These are phyloP conservation scores for Silurus asotus DNA, from an alignment of 2,113 vertebrate genomes.

Conservation along the genomic window DNA sequence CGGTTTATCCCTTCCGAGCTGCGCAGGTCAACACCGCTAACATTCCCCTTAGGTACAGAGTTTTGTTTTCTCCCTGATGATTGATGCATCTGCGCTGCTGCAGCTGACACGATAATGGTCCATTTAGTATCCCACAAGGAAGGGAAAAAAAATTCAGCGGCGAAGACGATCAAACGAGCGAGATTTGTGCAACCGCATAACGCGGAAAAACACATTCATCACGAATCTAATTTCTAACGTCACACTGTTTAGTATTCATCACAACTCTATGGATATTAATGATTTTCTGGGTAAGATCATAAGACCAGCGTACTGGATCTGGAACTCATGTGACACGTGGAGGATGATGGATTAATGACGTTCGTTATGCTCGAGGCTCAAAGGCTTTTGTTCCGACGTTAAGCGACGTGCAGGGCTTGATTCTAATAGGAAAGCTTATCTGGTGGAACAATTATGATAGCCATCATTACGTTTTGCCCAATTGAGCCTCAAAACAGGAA, in stretches of 20 bases:
- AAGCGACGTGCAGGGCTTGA: not conserved
- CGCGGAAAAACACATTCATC: not conserved
- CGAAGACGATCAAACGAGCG: not conserved
- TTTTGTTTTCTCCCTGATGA: constrained; percentile 4
- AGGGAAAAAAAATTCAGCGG: not conserved
- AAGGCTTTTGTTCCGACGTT: not conserved
- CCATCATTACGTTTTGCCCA: not conserved
- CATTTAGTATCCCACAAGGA: constrained; percentile 13
- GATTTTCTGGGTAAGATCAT: not conserved
- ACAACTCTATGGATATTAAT: not conserved
- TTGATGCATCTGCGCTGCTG: not conserved
- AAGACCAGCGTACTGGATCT: not conserved
- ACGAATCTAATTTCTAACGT: not conserved
- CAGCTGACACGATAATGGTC: constrained; percentile 27
- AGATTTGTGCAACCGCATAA: not conserved
- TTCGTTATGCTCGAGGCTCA: not conserved
- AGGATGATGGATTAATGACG: constrained; percentile 6
- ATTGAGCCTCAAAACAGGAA: not conserved
- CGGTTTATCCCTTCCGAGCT: constrained; percentile 21
- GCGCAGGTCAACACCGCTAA: constrained; percentile 4
- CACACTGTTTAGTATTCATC: not conserved
- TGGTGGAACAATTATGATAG: not conserved
- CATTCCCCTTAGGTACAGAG: constrained; percentile 14
- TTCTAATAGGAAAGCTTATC: constrained; percentile 3
- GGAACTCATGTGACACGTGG: not conserved